Percentiles rank a stretch among this genome's conserved stretches.
phyloP scores from a whole-genome alignment of 2,888 invertebrate species.

The Eupithecia pulchellata region DNA sequence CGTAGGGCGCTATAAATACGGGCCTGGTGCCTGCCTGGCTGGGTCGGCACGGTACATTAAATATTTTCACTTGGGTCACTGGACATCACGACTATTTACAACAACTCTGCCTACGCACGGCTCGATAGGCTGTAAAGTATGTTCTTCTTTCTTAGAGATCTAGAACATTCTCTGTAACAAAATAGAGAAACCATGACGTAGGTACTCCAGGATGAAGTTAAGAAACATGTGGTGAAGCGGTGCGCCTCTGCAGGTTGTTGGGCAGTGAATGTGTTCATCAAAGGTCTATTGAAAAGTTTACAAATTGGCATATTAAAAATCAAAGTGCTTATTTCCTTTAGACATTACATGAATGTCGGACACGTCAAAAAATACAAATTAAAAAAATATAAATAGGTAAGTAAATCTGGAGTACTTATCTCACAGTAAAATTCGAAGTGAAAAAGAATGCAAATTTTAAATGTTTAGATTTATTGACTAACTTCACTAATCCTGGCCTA shows the following conservation, averaged over 20 bases:
- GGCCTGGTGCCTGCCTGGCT: constrained; percentile 34
- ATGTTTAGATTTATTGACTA: too few species aligned
- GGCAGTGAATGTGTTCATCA: not conserved
- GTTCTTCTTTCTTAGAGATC: not conserved
- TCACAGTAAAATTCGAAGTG: too few species aligned
- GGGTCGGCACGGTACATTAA: constrained; percentile 49
- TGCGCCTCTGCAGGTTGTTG: not conserved
- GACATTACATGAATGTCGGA: too few species aligned
- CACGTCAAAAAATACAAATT: too few species aligned
- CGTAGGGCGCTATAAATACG: constrained; percentile 53
- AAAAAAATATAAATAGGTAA: too few species aligned
- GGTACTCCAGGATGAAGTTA: not conserved
- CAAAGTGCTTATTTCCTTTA: too few species aligned
- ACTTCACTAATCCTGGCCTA: too few species aligned
- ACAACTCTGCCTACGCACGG: constrained; percentile 28
- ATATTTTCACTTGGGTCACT: constrained; percentile 58
- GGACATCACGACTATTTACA: constrained; percentile 50
- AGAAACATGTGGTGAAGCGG: not conserved
- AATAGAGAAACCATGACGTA: not conserved
- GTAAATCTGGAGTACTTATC: too few species aligned
- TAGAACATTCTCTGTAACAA: not conserved
- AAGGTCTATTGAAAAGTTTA: too few species aligned
- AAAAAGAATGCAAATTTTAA: too few species aligned
- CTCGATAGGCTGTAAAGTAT: constrained; percentile 29
- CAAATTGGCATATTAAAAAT: too few species aligned